phyloP scores from a whole-genome alignment of 37 sponge, comb jelly and placozoan species.

The Oopsacas minuta region DNA sequence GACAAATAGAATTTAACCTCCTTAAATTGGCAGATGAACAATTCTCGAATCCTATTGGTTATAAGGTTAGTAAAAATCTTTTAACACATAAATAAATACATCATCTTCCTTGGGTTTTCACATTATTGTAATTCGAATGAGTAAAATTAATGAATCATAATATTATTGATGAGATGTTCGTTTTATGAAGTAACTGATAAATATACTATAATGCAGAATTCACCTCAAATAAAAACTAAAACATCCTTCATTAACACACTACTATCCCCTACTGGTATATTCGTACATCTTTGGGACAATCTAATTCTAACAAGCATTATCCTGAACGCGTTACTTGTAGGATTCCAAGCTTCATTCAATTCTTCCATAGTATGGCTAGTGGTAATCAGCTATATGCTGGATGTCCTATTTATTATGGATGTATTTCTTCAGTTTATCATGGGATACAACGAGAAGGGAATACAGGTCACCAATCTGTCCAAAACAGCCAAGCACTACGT shows the following conservation, averaged over 20 bases:
- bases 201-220: background rate
- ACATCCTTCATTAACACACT: background rate
- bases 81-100: background rate
- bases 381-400: slow-evolving; percentile 47
- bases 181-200: slow-evolving; percentile 11
- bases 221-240: background rate
- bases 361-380: slow-evolving; percentile 20
- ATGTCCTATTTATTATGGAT: slow-evolving; percentile 39
- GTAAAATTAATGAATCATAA: background rate
- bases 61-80: background rate
- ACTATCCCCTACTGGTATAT: background rate
- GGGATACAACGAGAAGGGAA: slow-evolving; percentile 1
- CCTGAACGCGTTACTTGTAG: slow-evolving; percentile 28
- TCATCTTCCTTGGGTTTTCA: background rate
- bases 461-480: background rate
- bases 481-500: slow-evolving; percentile 3
- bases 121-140: background rate
- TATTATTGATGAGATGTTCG: background rate
- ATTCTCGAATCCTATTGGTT: background rate
- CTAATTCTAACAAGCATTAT: slow-evolving; percentile 20
- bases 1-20: background rate
- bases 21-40: background rate
- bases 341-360: slow-evolving; percentile 49
- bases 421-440: slow-evolving; percentile 24
- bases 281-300: slow-evolving; percentile 34